A percentile compares a stretch with the other conserved stretches of the same genome.
Evolutionary conservation across 1,140 invertebrate species (phyloP).

Genomic region (Diorhabda sublineata): DNA sequence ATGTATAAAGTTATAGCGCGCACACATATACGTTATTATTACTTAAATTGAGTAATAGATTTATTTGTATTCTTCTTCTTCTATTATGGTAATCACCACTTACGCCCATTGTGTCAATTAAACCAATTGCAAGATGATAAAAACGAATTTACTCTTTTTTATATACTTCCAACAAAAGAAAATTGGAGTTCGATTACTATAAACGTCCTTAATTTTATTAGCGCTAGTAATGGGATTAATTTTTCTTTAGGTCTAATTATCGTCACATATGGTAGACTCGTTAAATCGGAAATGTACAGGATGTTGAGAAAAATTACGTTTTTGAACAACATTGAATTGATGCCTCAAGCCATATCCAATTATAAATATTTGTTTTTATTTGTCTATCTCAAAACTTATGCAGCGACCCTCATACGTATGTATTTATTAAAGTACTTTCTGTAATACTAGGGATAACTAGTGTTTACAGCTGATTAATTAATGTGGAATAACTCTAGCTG

Average conservation of each 20-base stretch:
- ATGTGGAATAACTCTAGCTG: too few species aligned
- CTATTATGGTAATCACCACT: conserved; percentile 18
- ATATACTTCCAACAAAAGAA: conserved; percentile 11
- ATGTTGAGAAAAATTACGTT: too few species aligned
- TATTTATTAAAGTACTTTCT: too few species aligned
- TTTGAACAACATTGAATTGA: too few species aligned
- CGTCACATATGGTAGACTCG: neutral
- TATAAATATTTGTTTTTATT: too few species aligned
- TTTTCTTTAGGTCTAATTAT: neutral
- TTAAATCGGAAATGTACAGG: too few species aligned
- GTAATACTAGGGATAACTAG: too few species aligned
- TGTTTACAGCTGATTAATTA: too few species aligned
- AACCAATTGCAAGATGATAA: conserved; percentile 25
- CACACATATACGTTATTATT: conserved; percentile 10
- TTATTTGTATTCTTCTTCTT: conserved; percentile 19
- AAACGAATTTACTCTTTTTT: conserved; percentile 34
- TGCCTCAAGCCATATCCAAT: too few species aligned
- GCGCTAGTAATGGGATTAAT: conserved; percentile 32
- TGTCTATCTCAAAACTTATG: too few species aligned
- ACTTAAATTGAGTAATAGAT: conserved; percentile 18
- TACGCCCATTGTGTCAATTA: conserved; percentile 34
- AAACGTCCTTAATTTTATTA: conserved; percentile 43
- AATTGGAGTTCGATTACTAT: conserved; percentile 46
- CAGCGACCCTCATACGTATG: too few species aligned
- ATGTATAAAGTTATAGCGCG: conserved; percentile 4